phyloP scores from a whole-genome alignment of 2,113 vertebrate genomes.

The human region DNA sequence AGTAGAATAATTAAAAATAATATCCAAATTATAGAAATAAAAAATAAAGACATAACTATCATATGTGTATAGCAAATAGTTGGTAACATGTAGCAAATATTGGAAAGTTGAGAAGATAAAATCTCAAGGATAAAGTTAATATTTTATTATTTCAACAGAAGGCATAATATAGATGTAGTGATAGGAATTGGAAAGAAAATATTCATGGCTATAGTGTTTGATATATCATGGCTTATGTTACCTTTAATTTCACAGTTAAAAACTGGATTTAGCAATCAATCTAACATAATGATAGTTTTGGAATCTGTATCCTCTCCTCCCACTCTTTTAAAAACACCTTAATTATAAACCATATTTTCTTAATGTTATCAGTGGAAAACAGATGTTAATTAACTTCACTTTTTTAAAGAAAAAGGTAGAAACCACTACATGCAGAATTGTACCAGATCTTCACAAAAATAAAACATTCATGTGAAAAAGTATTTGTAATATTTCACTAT shows the following conservation, averaged over 20 bases:
- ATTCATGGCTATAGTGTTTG: slow-evolving; percentile 5
- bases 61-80: slow-evolving; percentile 6
- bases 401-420: slow-evolving; percentile 15
- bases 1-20: neutral
- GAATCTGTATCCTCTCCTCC: neutral
- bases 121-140: neutral
- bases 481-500: neutral
- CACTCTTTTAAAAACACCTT: slow-evolving; percentile 36
- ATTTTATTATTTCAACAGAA: slow-evolving; percentile 16
- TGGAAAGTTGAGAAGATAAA: neutral
- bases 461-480: neutral
- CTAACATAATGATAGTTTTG: slow-evolving; percentile 38
- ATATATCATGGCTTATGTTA: slow-evolving; percentile 46
- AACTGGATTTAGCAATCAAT: slow-evolving; percentile 8
- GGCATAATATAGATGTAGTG: neutral
- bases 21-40: neutral
- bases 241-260: slow-evolving; percentile 48
- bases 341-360: slow-evolving; percentile 55
- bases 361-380: slow-evolving; percentile 44
- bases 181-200: slow-evolving; percentile 9
- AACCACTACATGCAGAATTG: neutral
- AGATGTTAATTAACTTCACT: slow-evolving; percentile 48
- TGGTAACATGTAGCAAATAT: neutral
- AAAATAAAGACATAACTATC: neutral
- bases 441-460: neutral